Evolutionary conservation across 2,888 invertebrate genomes (phyloP).

Genomic region (Drosophila antonietae): DNA sequence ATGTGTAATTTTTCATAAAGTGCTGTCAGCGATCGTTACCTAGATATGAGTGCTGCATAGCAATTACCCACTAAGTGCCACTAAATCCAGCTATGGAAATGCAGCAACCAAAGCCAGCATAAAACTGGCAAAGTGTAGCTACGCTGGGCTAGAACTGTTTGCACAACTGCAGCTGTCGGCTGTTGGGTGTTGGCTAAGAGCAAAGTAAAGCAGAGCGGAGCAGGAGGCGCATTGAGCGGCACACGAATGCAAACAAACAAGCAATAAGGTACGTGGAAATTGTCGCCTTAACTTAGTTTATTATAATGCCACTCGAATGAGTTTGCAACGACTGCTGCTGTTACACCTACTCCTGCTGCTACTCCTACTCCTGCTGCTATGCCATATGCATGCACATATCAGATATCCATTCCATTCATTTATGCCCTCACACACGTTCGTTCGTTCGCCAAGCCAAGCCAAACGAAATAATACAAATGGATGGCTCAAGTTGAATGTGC

Average conservation of each 20-base stretch:
- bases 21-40: constrained; percentile 4
- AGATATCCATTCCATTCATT: constrained; percentile 66
- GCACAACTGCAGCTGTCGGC: constrained; percentile 41
- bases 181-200: neutral
- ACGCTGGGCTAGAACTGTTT: constrained; percentile 30
- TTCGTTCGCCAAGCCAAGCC: constrained; percentile 39
- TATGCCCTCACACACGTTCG: constrained; percentile 55
- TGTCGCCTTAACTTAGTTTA: constrained; percentile 79
- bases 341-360: constrained; percentile 20
- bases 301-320: constrained; percentile 77
- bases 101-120: constrained; percentile 3
- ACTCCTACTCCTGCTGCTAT: neutral
- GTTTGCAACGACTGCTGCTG: constrained; percentile 46
- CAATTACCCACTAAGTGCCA: constrained; percentile 26
- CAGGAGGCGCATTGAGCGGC: constrained; percentile 53
- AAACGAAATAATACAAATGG: constrained; percentile 63
- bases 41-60: constrained; percentile 11
- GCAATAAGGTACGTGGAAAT: constrained; percentile 75
- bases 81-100: constrained; percentile 21
- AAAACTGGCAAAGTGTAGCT: constrained; percentile 12
- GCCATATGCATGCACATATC: constrained; percentile 28
- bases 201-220: too few relatives aligned
- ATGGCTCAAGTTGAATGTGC: constrained; percentile 38
- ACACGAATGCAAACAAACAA: constrained; percentile 71
- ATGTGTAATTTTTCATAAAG: constrained; percentile 17